A percentile compares a stretch with the other conserved stretches of the same genome.
phyloP scores from a whole-genome alignment of 2,888 invertebrate genomes.

The Mesochorus sp. region DNA sequence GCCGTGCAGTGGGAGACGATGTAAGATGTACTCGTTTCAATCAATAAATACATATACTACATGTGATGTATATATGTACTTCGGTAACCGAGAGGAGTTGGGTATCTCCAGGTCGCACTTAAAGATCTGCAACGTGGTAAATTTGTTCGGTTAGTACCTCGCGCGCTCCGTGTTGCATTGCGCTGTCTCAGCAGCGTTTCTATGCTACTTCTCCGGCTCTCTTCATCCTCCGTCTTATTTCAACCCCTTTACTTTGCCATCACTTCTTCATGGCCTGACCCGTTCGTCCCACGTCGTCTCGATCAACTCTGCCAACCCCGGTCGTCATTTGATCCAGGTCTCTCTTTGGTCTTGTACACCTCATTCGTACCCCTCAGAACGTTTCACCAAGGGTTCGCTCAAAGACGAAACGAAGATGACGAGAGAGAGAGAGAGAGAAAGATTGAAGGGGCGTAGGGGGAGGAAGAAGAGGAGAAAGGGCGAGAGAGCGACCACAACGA shows the following conservation, averaged over 20 bases:
- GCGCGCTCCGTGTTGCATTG: conserved; percentile 50
- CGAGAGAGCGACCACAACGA: conserved; percentile 13
- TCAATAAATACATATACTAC: background rate
- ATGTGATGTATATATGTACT: background rate
- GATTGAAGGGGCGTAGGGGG: background rate
- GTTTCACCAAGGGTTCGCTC: conserved; percentile 24
- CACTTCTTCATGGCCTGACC: conserved; percentile 24
- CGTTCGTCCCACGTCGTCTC: conserved; percentile 36
- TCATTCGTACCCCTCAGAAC: conserved; percentile 3
- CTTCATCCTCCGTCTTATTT: conserved; percentile 26
- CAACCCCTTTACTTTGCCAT: background rate
- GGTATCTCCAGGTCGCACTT: conserved; percentile 73
- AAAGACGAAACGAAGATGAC: conserved; percentile 13
- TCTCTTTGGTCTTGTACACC: conserved; percentile 32
- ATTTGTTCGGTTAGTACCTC: conserved; percentile 61
- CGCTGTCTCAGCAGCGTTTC: conserved; percentile 73
- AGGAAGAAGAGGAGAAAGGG: background rate
- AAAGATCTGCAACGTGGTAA: conserved; percentile 75
- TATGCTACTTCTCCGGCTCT: conserved; percentile 58
- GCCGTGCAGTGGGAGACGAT: background rate
- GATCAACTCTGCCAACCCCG: conserved; percentile 30
- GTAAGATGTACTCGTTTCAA: too few relatives aligned
- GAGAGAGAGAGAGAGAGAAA: background rate
- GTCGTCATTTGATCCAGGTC: conserved; percentile 12
- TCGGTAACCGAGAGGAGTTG: conserved; percentile 33